Base-by-base conservation (phyloP, 30 jellyfish, hydroid and myxozoan genomes). In the Clytia hemisphaerica region DNA sequence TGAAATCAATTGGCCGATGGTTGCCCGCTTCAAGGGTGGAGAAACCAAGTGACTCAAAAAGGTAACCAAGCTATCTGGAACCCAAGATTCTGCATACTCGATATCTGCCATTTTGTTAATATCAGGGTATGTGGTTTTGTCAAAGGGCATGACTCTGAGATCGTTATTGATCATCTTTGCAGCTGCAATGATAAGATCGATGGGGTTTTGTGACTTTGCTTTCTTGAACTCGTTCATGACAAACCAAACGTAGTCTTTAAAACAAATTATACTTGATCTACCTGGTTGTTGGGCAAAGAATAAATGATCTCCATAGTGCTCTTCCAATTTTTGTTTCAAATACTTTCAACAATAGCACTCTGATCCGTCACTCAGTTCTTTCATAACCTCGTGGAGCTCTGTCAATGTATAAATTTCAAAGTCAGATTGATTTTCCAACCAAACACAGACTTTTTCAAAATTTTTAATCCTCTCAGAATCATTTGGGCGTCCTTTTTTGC, bases 1-100 rank as follows among this genome's bases (percentile, higher is more conserved):
- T 38, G 59, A 46, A 40, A 78, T 78, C 71, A 58, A 47, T 18
- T 78, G 84, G 21, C 71, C 81, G 42, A 78, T 58, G 49, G 72
- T 19, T n/a, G n/a, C n/a, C n/a, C n/a, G n/a, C n/a, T n/a, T n/a
- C n/a, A n/a, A n/a, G n/a, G n/a, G n/a, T n/a, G n/a, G n/a, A n/a
- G n/a, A n/a, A n/a, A n/a, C n/a, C n/a, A n/a, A n/a, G n/a, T n/a
- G n/a, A n/a, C n/a, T n/a, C n/a, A n/a, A n/a, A n/a, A n/a, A n/a
- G n/a, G n/a, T n/a, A n/a, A n/a, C n/a, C n/a, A n/a, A n/a, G n/a
- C n/a, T n/a, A n/a, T n/a, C n/a, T n/a, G n/a, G n/a, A n/a, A n/a
- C n/a, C n/a, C n/a, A n/a, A n/a, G n/a, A n/a, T n/a, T n/a, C n/a
- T n/a, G n/a, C n/a, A n/a, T n/a, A n/a, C n/a, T n/a, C n/a, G n/a